Base-by-base conservation (phyloP, 1,140 invertebrate species). In the Papilio xuthus region DNA sequence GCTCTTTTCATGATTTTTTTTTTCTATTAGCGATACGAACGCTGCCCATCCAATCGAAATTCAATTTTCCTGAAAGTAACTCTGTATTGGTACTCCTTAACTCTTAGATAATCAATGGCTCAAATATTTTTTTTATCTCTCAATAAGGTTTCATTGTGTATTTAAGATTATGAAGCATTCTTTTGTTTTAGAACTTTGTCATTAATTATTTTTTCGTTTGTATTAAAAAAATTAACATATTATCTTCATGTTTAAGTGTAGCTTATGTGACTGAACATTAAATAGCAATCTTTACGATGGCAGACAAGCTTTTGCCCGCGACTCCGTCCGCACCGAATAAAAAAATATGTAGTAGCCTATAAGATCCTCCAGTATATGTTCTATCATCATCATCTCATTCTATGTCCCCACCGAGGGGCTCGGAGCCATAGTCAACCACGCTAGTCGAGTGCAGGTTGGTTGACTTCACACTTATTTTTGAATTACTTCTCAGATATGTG, bases 21-120 rank as follows among this genome's bases (percentile, higher is more conserved):
- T 76, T 76, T 75, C 73, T 76, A 41, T 76, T 76, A 60, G n/a
- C 50, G 53, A 60, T 76, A 60, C 73, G 73, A 74, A 60, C 73
- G 53, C 32, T 18, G 53, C 18, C 53, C 23, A 23, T 28, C 53
- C 32, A 60, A 76, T 76, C 73, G 50, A 63, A 76, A 76, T 63
- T 76, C 73, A 75, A 75, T 75, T 75, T 75, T 75, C 73, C 26
- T 75, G 53, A 75, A 41, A 37, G 73, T 74, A 50, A 44, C 44
- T 53, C 47, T 0, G 26, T 75, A 75, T 32, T 75, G 13, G 26
- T 75, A 75, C 53, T 75, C 53, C 37, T 60, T 75, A 75, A 75
- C 73, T 75, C 42, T 73, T 26, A 74, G 42, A 75, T 75, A 75
- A 75, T 75, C 50, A 75, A 75, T 75, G 18, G 26, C 20, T 42